phyloP scores from a whole-genome alignment of 2,113 vertebrate genomes.

The Limnothrissa miodon region DNA sequence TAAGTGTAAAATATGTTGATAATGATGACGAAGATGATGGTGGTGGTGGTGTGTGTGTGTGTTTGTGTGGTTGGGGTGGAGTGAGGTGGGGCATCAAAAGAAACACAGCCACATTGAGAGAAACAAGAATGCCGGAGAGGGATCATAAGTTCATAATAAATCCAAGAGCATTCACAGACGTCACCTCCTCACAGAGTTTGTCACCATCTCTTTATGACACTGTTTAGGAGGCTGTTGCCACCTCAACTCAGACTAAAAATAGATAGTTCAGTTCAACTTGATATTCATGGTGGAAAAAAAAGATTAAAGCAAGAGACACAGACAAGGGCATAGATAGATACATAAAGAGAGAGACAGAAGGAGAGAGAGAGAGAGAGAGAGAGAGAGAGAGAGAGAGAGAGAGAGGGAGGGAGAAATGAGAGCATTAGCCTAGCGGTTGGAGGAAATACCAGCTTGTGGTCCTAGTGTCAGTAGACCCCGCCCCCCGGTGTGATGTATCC shows the following conservation, averaged over 20 bases:
- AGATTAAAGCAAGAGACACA: background rate
- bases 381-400: constrained; percentile 21
- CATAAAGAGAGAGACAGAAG: background rate
- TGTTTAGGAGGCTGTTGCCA: background rate
- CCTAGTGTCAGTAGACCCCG: background rate
- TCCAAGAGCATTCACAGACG: background rate
- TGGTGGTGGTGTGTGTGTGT: background rate
- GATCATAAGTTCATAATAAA: background rate
- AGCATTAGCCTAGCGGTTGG: no score
- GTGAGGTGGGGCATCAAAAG: no score
- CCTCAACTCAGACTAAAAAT: background rate
- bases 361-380: constrained; percentile 10
- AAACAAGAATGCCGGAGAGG: constrained; percentile 23
- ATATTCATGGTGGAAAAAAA: background rate
- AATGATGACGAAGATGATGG: background rate
- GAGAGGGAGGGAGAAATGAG: background rate
- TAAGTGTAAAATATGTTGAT: background rate
- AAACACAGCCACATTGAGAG: constrained; percentile 8
- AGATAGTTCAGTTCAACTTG: background rate
- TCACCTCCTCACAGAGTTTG: background rate
- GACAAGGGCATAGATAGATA: background rate
- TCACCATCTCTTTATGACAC: constrained; percentile 19
- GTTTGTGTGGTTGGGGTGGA: no score
- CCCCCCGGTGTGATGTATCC: background rate
- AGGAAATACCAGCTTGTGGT: background rate